Percentiles rank a stretch among this genome's conserved stretches.
phyloP scores from a whole-genome alignment of 2,113 vertebrate genomes.

The Mesoclemmys tuberculata region DNA sequence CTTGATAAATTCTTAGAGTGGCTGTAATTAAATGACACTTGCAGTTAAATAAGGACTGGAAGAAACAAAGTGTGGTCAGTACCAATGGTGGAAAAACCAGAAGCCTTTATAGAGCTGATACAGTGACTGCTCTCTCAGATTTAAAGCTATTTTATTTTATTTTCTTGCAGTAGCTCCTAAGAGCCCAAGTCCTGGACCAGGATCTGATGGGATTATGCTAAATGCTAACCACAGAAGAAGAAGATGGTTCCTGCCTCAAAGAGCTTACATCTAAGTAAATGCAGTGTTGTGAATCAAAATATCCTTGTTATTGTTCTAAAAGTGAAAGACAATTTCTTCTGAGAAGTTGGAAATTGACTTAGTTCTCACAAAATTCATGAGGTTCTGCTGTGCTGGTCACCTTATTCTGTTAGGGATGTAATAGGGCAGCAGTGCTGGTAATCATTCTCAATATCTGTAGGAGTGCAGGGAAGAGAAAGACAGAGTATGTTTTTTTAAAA shows the following conservation, averaged over 20 bases:
- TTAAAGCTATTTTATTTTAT: not conserved
- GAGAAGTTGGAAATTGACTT: not conserved
- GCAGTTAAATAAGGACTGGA: not conserved
- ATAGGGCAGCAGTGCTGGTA: not conserved
- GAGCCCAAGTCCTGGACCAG: not conserved
- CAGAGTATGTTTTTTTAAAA: not conserved
- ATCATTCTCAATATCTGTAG: not conserved
- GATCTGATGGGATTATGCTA: not conserved
- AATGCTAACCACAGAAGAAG: not conserved
- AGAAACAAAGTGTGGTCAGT: not conserved
- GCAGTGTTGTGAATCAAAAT: not conserved
- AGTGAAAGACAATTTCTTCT: not conserved
- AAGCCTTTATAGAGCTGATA: not conserved
- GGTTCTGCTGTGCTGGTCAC: not conserved
- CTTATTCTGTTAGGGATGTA: not conserved
- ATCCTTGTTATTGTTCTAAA: not conserved
- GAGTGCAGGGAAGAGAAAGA: not conserved
- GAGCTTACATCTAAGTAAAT: not conserved
- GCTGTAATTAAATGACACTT: not conserved
- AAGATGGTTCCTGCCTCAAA: rapidly evolving
- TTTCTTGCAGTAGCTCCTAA: not conserved
- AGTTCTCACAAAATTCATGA: not conserved
- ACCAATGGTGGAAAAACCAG: not conserved
- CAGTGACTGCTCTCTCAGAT: not conserved
- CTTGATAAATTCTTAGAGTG: not conserved